Evolutionary conservation across 2,113 vertebrate species (phyloP), one percentile per base, ranked within the genome.

Genomic region (Microtus pennsylvanicus): DNA sequence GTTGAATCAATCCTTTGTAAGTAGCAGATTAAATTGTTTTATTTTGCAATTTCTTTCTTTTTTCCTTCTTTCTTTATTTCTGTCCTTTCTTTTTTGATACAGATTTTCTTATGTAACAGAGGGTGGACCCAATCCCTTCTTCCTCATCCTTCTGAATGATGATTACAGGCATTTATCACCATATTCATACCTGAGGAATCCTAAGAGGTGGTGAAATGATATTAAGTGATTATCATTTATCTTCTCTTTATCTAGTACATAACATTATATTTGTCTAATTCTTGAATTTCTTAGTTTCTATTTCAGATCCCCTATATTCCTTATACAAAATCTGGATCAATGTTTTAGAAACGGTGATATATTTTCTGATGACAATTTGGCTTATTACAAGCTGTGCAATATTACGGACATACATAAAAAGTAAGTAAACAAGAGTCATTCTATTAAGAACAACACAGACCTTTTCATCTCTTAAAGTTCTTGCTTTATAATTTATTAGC

Each of bases 381-480:
- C 0, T 0, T 35, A 0, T 16, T 1, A 9, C 81, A 69, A 30
- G 24, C 2, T 0, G 0, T 13, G 0, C 0, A 9, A 70, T 70
- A 61, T 30, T 38, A 16, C 0, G 0, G 1, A 35, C 0, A 5
- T 13, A 1, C 80, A 3, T 82, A 45, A 76, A 0, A 86, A 5
- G 87, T 93, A 93, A 95, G 87, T 90, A 6, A 17, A 6, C 14
- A 33, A 55, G 10, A 13, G 1, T 63, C n/a, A 52, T 82, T 30
- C 67, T 10, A 74, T 38, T 75, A 35, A 74, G 2, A 38, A 1
- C 24, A 65, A n/a, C 8, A 69, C 47, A 69, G 14, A 65, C 47
- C 92, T 87, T n/a, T 85, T 72, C 76, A 74, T 87, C 8, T 19
- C 22, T 89, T 67, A 26, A 45, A 74, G 63, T 55, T 35, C 50